These are phyloP conservation scores for Callaeas wilsoni DNA, from an alignment of 2,113 vertebrate species.

Conservation along the genomic window DNA sequence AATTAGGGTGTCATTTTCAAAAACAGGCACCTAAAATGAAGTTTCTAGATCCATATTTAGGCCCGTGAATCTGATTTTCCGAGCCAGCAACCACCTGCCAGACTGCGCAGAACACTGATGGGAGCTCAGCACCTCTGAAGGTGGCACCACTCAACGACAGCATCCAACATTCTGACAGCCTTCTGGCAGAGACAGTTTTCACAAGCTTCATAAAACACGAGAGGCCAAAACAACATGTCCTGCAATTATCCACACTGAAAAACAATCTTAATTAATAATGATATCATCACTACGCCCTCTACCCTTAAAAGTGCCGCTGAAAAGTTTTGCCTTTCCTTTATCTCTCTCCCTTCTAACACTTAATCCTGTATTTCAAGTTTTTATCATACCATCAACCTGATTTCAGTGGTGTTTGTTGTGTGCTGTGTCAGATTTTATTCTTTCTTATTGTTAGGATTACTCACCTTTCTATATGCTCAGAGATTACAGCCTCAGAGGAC, in stretches of 20 bases:
- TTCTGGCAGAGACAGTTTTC: neutral
- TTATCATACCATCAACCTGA: neutral
- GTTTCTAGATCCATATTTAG: neutral
- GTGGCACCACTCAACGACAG: neutral
- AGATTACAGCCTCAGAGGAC: neutral
- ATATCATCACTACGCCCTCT: neutral
- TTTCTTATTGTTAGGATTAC: neutral
- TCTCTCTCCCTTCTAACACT: neutral
- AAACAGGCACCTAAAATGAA: neutral
- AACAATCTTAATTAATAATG: neutral
- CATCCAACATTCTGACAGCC: constrained; percentile 28
- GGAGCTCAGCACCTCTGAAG: neutral
- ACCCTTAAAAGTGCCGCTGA: neutral
- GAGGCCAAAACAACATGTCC: neutral
- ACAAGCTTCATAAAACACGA: neutral
- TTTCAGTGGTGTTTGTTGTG: neutral
- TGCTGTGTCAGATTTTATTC: neutral
- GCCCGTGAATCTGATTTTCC: constrained; percentile 17
- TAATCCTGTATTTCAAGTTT: neutral
- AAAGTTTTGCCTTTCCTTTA: neutral
- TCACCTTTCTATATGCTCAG: neutral
- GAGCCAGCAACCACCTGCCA: neutral
- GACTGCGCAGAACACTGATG: neutral
- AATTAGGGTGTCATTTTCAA: constrained; percentile 4
- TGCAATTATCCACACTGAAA: constrained; percentile 4